phyloP scores from a whole-genome alignment of 2,113 vertebrate genomes.

The Vidua macroura region DNA sequence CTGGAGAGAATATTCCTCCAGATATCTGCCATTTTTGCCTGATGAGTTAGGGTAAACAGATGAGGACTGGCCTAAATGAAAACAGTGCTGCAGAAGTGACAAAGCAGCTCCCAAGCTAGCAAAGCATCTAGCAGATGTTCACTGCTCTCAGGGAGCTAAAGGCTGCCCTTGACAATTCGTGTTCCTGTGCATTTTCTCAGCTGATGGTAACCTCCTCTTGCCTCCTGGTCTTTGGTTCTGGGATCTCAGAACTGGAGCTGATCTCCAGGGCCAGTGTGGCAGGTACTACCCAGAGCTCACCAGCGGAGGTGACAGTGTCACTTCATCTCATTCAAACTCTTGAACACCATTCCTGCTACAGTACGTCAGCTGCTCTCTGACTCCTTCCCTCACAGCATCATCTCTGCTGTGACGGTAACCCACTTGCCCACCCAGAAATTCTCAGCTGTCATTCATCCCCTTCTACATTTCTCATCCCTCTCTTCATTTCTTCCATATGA shows the following conservation, averaged over 20 bases:
- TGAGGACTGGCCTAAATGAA: background rate
- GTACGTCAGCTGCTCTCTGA: background rate
- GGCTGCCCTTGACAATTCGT: background rate
- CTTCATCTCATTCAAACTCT: background rate
- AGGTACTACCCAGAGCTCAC: background rate
- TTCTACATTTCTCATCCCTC: background rate
- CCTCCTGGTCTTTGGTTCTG: background rate
- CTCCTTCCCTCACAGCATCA: background rate
- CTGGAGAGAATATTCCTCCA: background rate
- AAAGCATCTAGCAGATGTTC: background rate
- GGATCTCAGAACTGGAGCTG: background rate
- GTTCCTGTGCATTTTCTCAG: background rate
- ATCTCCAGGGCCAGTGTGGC: rapidly evolving
- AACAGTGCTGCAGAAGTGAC: background rate
- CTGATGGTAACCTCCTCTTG: background rate
- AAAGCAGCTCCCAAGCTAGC: background rate
- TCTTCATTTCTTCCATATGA: background rate
- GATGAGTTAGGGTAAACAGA: background rate
- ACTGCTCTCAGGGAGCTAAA: background rate
- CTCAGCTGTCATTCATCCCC: background rate
- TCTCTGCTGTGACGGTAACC: background rate
- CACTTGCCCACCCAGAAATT: background rate
- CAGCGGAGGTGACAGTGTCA: background rate
- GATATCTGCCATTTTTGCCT: background rate
- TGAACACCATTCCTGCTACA: rapidly evolving